Evolutionary conservation across 2,888 invertebrate species (phyloP), one percentile per base, ranked within the genome.

Genomic region (Desoria tigrina): DNA sequence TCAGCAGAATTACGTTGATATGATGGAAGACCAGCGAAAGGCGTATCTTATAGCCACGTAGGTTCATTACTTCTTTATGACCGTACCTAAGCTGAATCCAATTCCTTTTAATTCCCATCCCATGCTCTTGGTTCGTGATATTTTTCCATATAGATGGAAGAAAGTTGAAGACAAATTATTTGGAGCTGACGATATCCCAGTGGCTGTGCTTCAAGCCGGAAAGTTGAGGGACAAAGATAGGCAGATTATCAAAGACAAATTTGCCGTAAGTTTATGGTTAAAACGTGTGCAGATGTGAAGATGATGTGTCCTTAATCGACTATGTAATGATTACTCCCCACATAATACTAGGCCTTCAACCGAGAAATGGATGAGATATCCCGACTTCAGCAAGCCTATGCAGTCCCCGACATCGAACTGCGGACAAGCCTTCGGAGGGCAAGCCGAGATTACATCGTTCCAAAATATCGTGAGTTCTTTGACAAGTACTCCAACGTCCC

Each of bases 351-450:
- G 93, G 89, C 90, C 57, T 97, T 97, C 81, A 96, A 97, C 81
- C 93, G 94, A 79, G 97, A 97, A 81, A 88, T 97, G 79, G 96
- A 97, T 78, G 95, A 96, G 77, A 86, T 90, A 16, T 86, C 88
- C 1, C 88, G 89, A 75, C 86, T 87, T 32, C 96, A 97, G 82
- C 87, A 92, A 68, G 87, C 89, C 39, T 96, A 95, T 83, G 91
- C 94, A 58, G 92, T 97, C 77, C 96, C 97, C 0, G 96, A 97
- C 83, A 85, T 89, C 0, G 93, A 94, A 78, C 83, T 97, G 60
- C 84, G 96, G 50, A 91, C 93, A 79, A 87, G 88, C 65, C 85
- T 97, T 55, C 94, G 94, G 79, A 84, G 90, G 16, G 95, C 93
- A 81, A 92, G 95, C 82, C 91, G 91, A 79, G 90, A 92, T 78